Evolutionary conservation across 2,888 invertebrate species (phyloP).

Genomic region (Meghimatium bilineatum): DNA sequence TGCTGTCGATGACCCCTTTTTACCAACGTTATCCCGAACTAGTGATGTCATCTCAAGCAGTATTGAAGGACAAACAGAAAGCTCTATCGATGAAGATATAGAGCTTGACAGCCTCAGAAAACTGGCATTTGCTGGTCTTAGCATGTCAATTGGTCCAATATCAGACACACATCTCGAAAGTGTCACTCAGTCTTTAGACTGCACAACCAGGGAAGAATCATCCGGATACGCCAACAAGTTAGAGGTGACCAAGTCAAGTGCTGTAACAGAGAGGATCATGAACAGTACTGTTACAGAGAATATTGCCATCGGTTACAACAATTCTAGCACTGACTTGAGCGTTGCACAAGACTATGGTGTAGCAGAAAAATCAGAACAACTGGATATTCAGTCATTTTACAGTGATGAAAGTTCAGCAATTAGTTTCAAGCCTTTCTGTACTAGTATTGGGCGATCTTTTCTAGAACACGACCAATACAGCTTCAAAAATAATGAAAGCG

Average conservation of each 20-base stretch:
- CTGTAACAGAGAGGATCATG: background rate
- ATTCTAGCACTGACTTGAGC: background rate
- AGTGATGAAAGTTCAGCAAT: background rate
- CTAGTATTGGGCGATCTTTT: background rate
- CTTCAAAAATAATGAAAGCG: background rate
- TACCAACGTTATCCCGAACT: background rate
- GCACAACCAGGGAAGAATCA: background rate
- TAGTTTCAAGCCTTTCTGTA: background rate
- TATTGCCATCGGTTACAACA: background rate
- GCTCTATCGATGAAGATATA: background rate
- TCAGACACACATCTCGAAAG: background rate
- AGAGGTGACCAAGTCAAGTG: background rate
- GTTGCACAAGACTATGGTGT: background rate
- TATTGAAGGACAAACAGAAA: background rate
- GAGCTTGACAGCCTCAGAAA: background rate
- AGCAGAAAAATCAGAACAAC: background rate
- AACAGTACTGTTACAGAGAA: background rate
- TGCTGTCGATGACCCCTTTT: background rate
- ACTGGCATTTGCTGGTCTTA: conserved; percentile 5
- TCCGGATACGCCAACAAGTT: background rate
- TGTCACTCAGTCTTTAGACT: background rate
- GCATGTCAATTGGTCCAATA: background rate
- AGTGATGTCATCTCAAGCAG: background rate
- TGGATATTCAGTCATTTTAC: background rate
- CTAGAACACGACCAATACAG: background rate